Evolutionary conservation across 2,113 vertebrate genomes (phyloP).

Genomic region (Zeus faber): DNA sequence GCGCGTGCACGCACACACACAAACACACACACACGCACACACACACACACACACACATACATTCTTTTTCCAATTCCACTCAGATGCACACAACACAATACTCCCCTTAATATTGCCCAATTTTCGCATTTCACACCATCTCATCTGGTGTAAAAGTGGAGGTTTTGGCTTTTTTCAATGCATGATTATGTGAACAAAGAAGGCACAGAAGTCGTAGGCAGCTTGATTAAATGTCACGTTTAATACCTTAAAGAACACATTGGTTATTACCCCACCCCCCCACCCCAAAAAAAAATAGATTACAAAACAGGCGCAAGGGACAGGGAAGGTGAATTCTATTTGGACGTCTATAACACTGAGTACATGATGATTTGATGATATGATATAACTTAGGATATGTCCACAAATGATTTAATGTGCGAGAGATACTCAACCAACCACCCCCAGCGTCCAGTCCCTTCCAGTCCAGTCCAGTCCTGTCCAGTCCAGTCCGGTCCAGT

Average conservation of each 20-base stretch:
- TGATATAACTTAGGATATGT: conserved; percentile 41
- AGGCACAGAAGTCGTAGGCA: conserved; percentile 28
- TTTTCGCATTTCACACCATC: not conserved
- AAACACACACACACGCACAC: conserved; percentile 4
- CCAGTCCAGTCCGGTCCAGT: no score
- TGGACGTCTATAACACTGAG: conserved; percentile 58
- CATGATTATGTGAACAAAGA: conserved; percentile 6
- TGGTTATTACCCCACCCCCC: conserved; percentile 65
- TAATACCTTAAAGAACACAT: conserved; percentile 67
- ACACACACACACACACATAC: conserved; percentile 6
- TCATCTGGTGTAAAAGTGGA: not conserved
- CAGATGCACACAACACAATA: conserved; percentile 3
- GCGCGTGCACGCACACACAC: conserved; percentile 1
- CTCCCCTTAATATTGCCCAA: not conserved
- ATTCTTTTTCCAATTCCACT: not conserved
- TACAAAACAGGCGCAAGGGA: conserved; percentile 70
- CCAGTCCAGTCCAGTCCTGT: not conserved
- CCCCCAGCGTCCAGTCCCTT: conserved; percentile 1
- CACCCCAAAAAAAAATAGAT: conserved; percentile 60
- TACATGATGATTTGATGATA: conserved; percentile 52
- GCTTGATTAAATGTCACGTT: conserved; percentile 68
- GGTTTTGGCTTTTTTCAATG: conserved; percentile 13
- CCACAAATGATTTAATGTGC: conserved; percentile 42
- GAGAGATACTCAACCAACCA: conserved; percentile 40
- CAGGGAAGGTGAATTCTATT: conserved; percentile 47